Evolutionary conservation across 2,797 vertebrate genomes (phyloP).

Genomic region (Mastacembelus armatus): DNA sequence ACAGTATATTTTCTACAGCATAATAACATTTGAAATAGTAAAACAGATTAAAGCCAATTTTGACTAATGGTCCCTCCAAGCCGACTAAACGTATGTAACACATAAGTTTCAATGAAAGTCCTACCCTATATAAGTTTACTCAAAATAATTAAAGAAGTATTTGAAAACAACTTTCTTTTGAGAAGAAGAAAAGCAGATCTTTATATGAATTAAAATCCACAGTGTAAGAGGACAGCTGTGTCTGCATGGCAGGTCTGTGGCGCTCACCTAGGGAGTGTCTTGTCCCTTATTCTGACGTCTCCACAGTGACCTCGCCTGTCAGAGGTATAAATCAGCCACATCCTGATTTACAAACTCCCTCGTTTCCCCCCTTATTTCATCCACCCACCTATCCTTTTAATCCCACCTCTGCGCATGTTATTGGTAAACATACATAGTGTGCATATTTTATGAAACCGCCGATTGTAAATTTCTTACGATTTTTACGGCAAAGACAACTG

Average conservation of each 20-base stretch:
- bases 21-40: neutral
- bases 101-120: too few relatives aligned
- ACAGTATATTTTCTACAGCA: too few relatives aligned
- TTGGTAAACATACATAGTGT: slow-evolving; percentile 73
- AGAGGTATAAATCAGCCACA: slow-evolving; percentile 74
- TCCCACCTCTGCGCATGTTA: slow-evolving; percentile 36
- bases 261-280: slow-evolving; percentile 68
- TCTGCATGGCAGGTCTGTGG: slow-evolving; percentile 50
- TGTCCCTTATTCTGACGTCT: slow-evolving; percentile 62
- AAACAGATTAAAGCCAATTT: neutral
- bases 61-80: neutral
- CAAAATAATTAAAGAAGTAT: too few relatives aligned
- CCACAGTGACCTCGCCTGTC: slow-evolving; percentile 62
- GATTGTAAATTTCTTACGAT: slow-evolving; percentile 49
- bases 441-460: slow-evolving; percentile 20
- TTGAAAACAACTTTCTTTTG: too few relatives aligned
- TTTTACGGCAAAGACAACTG: slow-evolving; percentile 43
- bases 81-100: neutral
- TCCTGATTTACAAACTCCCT: slow-evolving; percentile 67
- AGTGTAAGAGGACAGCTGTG: slow-evolving; percentile 52
- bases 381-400: slow-evolving; percentile 42
- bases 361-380: slow-evolving; percentile 58
- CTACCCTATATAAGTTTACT: too few relatives aligned
- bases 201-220: slow-evolving; percentile 21
- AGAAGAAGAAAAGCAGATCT: slow-evolving; percentile 7